Base-by-base conservation (phyloP, 2,113 vertebrate species). In the Hypomesus transpacificus region DNA sequence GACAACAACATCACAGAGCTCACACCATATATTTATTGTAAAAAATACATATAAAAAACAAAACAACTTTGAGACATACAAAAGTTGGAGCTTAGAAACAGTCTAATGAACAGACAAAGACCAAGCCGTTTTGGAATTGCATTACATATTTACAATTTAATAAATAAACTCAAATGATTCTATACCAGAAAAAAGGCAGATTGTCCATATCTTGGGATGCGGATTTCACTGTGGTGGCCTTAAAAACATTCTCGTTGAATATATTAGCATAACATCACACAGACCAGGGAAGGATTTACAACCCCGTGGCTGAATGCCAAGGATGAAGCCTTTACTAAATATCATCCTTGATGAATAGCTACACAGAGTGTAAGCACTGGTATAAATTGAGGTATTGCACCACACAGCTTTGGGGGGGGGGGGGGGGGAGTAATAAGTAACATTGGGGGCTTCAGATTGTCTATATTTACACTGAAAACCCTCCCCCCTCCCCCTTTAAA, bases 11-110 rank as follows among this genome's bases (percentile, higher is more conserved):
- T 70, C 70, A 84, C 71, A 22, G 77, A 73, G 78, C 60, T 87
- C 89, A 90, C 91, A 90, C 89, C 86, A 82, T 72, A 84, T 87
- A 91, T 93, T 93, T 93, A 93, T 93, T 93, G 91, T 92, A 93
- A 92, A 93, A 93, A 93, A 92, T 92, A 91, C 92, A 92, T 93
- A 92, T 91, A 93, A 93, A 93, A 46, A 46, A 46, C 3, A 39
- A 6, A 93, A 86, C 86, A 77, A 85, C 86, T 90, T 91, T 89
- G 87, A 89, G 90, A 91, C 88, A 88, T 93, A 93, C 90, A 92
- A 93, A 92, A 92, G 85, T 91, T 39, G 82, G 85, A 84, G 87
- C 87, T 89, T 90, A 91, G 88, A 92, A 92, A 92, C 89, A 84
- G 88, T 84, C 89, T 89, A 89, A 86, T 87, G 87, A 88, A 90